Evolutionary conservation across 2,888 invertebrate species (phyloP).

Genomic region (Meiosimyza platycephala): DNA sequence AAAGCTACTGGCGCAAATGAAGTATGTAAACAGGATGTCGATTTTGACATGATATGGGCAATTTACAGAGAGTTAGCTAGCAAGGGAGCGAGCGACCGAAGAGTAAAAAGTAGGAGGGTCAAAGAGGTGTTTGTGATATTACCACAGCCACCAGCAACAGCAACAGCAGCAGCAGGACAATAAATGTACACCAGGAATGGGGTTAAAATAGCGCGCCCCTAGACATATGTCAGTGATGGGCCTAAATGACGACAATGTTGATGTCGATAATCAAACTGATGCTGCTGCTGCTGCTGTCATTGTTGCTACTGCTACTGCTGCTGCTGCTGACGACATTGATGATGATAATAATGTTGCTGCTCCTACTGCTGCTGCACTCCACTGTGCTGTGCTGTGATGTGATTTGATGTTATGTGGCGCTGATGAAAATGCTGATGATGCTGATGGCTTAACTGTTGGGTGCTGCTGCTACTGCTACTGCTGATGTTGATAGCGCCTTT

Average conservation of each 20-base stretch:
- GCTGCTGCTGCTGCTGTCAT: neutral
- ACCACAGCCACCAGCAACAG: conserved; percentile 15
- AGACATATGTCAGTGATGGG: neutral
- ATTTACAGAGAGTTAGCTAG: neutral
- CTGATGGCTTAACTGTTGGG: conserved; percentile 17
- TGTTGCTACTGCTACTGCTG: neutral
- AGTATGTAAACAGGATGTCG: neutral
- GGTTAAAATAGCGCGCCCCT: neutral
- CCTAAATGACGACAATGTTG: conserved; percentile 11
- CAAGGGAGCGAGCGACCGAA: neutral
- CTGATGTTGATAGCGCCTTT: neutral
- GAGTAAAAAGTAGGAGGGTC: neutral
- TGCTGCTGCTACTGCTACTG: neutral
- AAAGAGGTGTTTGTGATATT: neutral
- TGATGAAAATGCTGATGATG: conserved; percentile 14
- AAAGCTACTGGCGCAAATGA: too few relatives aligned
- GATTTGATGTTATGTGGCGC: neutral
- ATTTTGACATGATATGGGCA: conserved; percentile 11
- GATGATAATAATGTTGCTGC: neutral
- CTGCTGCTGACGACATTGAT: neutral
- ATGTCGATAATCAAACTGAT: conserved; percentile 5
- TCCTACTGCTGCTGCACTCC: too few relatives aligned
- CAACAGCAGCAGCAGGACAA: conserved; percentile 10
- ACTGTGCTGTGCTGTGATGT: too few relatives aligned
- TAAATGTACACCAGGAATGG: conserved; percentile 12